Percentiles rank a stretch among this genome's conserved stretches.
Evolutionary conservation across 2,113 vertebrate species (phyloP).

Genomic region (Strigops habroptila): DNA sequence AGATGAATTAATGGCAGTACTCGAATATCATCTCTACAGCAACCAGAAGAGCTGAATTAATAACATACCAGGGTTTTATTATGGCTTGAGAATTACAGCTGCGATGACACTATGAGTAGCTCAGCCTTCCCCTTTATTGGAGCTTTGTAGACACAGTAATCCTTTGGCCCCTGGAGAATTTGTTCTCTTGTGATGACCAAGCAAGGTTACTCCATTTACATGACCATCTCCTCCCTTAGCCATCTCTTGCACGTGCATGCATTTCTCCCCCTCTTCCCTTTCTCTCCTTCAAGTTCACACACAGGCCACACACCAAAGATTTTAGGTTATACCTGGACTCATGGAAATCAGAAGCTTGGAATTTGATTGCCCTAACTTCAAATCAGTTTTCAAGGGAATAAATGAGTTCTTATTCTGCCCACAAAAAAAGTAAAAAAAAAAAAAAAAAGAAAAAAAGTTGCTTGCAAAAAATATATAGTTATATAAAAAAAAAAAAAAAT

Average conservation of each 20-base stretch:
- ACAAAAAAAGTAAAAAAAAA: not conserved
- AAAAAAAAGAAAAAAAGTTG: not conserved
- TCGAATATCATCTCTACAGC: slow-evolving; percentile 62
- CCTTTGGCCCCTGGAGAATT: slow-evolving; percentile 7
- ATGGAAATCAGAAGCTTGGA: not conserved
- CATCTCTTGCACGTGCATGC: not conserved
- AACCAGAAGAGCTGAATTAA: slow-evolving; percentile 72
- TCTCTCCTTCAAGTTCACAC: slow-evolving; percentile 40
- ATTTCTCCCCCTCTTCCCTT: not conserved
- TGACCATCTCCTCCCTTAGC: not conserved
- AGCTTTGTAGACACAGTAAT: slow-evolving; percentile 5
- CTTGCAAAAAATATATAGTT: not conserved
- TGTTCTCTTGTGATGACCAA: not conserved
- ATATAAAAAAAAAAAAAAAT: not conserved
- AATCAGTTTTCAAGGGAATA: slow-evolving; percentile 3
- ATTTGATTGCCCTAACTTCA: slow-evolving; percentile 1
- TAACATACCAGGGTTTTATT: slow-evolving; percentile 66
- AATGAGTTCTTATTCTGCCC: not conserved
- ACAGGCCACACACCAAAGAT: slow-evolving; percentile 50
- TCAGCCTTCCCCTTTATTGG: slow-evolving; percentile 50
- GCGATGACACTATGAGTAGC: slow-evolving; percentile 46
- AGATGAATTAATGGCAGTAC: slow-evolving; percentile 71
- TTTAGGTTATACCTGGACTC: not conserved
- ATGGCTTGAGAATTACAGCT: slow-evolving; percentile 67
- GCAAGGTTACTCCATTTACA: slow-evolving; percentile 51